Evolutionary conservation across 2,113 vertebrate genomes (phyloP).

Genomic region (Ellobius talpinus): DNA sequence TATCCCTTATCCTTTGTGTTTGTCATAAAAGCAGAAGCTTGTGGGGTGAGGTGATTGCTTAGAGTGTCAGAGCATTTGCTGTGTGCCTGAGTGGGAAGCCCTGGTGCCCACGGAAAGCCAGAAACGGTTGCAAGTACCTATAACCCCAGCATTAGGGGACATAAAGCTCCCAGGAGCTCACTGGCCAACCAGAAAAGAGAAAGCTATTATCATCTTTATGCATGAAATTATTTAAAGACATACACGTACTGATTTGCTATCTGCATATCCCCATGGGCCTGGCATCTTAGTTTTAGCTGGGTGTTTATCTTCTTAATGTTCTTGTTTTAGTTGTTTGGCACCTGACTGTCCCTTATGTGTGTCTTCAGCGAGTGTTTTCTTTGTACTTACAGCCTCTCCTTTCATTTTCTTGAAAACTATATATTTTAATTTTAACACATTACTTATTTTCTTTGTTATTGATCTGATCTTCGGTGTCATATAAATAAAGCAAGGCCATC

Average conservation of each 20-base stretch:
- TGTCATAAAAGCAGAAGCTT: not conserved
- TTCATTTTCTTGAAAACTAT: not conserved
- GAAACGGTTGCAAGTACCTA: accelerated
- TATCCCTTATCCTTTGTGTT: not conserved
- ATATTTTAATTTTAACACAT: not conserved
- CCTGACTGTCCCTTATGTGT: no score
- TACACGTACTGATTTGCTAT: not conserved
- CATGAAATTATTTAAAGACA: not conserved
- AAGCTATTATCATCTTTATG: not conserved
- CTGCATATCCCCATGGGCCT: not conserved
- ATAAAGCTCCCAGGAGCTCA: not conserved
- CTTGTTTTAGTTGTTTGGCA: not conserved
- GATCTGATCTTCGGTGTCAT: not conserved
- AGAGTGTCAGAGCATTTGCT: no score
- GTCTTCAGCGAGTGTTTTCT: not conserved
- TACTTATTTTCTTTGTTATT: not conserved
- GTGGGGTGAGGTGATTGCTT: not conserved
- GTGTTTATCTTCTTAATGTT: not conserved
- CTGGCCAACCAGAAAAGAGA: not conserved
- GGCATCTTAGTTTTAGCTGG: no score
- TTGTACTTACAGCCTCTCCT: not conserved
- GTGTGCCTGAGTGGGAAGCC: not conserved
- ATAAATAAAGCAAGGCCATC: not conserved
- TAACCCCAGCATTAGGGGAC: not conserved
- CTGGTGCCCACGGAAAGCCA: not conserved